These are phyloP conservation scores for Scyliorhinus canicula DNA, from an alignment of 2,797 vertebrate species.

Conservation along the genomic window DNA sequence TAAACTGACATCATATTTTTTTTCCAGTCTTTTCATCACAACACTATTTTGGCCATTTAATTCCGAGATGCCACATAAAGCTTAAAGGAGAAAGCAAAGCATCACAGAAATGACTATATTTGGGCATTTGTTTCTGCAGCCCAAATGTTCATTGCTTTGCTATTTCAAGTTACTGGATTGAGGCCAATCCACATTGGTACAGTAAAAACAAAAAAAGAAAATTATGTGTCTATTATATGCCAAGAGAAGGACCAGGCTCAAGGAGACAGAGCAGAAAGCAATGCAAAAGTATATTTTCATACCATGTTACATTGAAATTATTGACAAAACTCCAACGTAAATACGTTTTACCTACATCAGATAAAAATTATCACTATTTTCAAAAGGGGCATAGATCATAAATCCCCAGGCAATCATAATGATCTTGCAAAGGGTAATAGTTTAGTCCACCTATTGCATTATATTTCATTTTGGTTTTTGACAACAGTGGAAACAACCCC, in stretches of 20 bases:
- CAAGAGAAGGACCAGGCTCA: conserved; percentile 17
- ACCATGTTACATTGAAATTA: background rate
- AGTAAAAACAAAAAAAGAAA: conserved; percentile 19
- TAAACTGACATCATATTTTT: background rate
- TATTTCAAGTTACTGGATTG: conserved; percentile 62
- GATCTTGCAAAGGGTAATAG: background rate
- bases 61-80: background rate
- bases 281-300: background rate
- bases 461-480: background rate
- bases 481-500: too few relatives aligned
- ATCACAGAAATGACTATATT: conserved; percentile 68
- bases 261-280: background rate
- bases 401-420: too few relatives aligned
- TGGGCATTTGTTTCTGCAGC: conserved; percentile 64
- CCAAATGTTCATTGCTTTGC: conserved; percentile 66
- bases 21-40: background rate
- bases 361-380: background rate
- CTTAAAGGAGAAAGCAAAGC: background rate
- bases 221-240: background rate
- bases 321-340: background rate
- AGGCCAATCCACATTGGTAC: conserved; percentile 51
- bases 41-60: background rate
- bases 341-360: background rate
- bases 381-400: background rate
- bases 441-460: background rate